phyloP scores from a whole-genome alignment of 2,797 vertebrate genomes.

The Anguilla marmorata region DNA sequence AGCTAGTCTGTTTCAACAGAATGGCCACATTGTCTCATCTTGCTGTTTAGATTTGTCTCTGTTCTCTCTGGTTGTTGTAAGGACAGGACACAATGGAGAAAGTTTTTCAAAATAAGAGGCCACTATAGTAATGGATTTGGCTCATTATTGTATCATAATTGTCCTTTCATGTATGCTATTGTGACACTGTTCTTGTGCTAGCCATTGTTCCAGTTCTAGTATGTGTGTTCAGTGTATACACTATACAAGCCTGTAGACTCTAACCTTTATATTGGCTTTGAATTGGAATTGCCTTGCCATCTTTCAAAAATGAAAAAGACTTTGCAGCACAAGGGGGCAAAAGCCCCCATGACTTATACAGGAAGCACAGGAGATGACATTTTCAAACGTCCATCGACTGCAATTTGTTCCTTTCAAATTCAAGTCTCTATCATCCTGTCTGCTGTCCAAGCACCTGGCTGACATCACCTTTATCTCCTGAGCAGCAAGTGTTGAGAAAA shows the following conservation, averaged over 20 bases:
- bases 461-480: background rate
- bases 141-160: constrained; percentile 3
- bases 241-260: background rate
- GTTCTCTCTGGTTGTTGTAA: background rate
- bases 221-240: background rate
- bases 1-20: background rate
- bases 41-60: background rate
- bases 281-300: background rate
- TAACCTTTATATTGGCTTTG: background rate
- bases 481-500: background rate
- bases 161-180: constrained; percentile 22
- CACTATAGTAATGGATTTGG: background rate
- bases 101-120: background rate
- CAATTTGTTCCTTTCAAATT: background rate
- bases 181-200: constrained; percentile 25
- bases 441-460: background rate
- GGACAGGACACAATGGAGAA: background rate
- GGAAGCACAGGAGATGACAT: background rate
- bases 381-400: background rate
- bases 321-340: background rate
- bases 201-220: background rate
- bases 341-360: background rate
- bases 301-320: background rate
- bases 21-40: background rate
- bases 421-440: background rate